Evolutionary conservation across 2,797 vertebrate species (phyloP).

Genomic region (Agapornis canus): DNA sequence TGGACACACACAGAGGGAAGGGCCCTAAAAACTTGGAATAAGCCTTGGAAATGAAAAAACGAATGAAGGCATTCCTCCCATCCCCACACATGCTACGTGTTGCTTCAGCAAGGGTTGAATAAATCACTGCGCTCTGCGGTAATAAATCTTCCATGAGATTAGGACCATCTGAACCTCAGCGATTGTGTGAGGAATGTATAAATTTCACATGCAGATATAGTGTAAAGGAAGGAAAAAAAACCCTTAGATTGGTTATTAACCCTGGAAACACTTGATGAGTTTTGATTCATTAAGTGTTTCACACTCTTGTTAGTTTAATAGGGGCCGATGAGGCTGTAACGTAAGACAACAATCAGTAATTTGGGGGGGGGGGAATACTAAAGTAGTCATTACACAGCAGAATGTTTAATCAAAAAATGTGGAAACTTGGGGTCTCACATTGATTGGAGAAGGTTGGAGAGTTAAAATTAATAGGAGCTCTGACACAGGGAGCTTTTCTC

Average conservation of each 20-base stretch:
- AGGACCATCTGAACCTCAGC: conserved; percentile 30
- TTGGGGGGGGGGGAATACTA: conserved; percentile 66
- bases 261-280: conserved; percentile 75
- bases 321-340: conserved; percentile 67
- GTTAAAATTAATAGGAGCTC: conserved; percentile 65
- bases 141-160: conserved; percentile 65
- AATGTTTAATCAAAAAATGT: conserved; percentile 74
- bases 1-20: not conserved
- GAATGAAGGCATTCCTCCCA: not conserved
- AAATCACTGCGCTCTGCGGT: conserved; percentile 25
- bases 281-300: conserved; percentile 76
- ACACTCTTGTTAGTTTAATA: conserved; percentile 76
- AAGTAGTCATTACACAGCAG: conserved; percentile 74
- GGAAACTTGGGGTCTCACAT: conserved; percentile 63
- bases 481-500: conserved; percentile 38
- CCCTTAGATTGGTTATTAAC: conserved; percentile 61
- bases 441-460: conserved; percentile 60
- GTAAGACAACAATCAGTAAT: conserved; percentile 78
- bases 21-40: conserved; percentile 1
- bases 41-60: conserved; percentile 30
- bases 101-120: conserved; percentile 46
- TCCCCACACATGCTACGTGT: conserved; percentile 6
- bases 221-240: not conserved
- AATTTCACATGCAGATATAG: conserved; percentile 48
- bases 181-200: conserved; percentile 56